These are phyloP conservation scores for Polypedilum vanderplanki DNA, from an alignment of 1,140 invertebrate species.

Conservation along the genomic window DNA sequence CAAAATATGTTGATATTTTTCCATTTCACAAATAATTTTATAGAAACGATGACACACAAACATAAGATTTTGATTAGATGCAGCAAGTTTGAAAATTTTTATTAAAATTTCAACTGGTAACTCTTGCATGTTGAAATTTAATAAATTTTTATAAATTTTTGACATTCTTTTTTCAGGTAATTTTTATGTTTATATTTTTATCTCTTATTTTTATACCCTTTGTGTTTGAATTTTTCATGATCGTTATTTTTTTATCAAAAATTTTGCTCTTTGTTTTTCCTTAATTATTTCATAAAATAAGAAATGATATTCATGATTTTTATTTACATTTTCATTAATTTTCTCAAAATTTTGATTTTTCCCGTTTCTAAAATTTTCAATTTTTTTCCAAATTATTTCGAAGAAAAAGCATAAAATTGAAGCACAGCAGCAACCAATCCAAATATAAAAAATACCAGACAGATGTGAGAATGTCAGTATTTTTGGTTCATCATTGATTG, in stretches of 20 bases:
- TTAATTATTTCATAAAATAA: not conserved
- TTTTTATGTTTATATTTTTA: no score
- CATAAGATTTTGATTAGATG: not conserved
- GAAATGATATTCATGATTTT: not conserved
- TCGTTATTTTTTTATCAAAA: no score
- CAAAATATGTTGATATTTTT: conserved; percentile 6
- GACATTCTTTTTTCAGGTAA: no score
- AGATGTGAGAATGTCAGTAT: not conserved
- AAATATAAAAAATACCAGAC: not conserved
- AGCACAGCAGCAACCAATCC: not conserved
- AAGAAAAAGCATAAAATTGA: not conserved
- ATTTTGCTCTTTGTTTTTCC: not conserved
- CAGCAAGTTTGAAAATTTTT: not conserved
- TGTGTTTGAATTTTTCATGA: no score
- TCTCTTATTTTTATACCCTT: no score
- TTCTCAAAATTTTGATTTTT: no score
- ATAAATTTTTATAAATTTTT: no score
- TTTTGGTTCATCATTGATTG: not conserved
- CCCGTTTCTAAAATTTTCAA: not conserved
- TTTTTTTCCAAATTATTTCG: not conserved
- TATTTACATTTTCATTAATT: not conserved
- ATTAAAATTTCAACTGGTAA: not conserved
- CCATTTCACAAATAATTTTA: not conserved
- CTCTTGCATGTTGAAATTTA: not conserved
- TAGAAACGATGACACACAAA: not conserved